Base-by-base conservation (phyloP, 2,888 invertebrate species). In the Aleiodes testaceus region DNA sequence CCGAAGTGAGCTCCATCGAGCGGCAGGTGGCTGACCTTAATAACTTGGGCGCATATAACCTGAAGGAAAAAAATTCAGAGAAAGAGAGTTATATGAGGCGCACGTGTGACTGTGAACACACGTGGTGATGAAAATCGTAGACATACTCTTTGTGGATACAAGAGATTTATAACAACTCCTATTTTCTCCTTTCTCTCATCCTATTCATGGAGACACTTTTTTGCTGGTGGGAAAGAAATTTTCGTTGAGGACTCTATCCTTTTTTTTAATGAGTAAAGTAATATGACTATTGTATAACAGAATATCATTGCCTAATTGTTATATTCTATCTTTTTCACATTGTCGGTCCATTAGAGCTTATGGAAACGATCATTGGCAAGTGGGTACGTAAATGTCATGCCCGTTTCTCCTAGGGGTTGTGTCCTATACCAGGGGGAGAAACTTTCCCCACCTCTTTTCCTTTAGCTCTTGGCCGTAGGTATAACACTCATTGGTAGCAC, bases 11-110 rank as follows among this genome's bases (percentile, higher is more conserved):
- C 82, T 85, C 81, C 82, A 85, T 85, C 83, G 85, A 85, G 82
- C 87, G 86, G 87, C 87, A 87, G 87, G 87, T 87, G 87, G 86
- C 85, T 87, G 85, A 85, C 85, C 85, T 85, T 85, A 86, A 85
- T 86, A 86, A 84, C 82, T 81, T 80, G 3, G 78, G 78, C 77
- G 79, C 78, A 79, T 72, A 74, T 72, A 74, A 74, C 70, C 69
- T 73, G 64, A 49, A 53, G 30, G 6, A 45, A 36, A 49, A 53
- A 42, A 18, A n/a, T 52, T 12, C 16, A 7, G 16, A 59, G 59
- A 70, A 74, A 69, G 55, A 44, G 67, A 44, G 36, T 47, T 59
- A 53, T 61, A 67, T 66, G 65, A 70, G 63, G 53, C 30, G 18
- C 49, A 70, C 20, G 68, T 73, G 66, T 73, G 64, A 75, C 66